Conservation (phyloP, 2,797 vertebrate genomes). For the Tiaroga cobitis region DNA sequence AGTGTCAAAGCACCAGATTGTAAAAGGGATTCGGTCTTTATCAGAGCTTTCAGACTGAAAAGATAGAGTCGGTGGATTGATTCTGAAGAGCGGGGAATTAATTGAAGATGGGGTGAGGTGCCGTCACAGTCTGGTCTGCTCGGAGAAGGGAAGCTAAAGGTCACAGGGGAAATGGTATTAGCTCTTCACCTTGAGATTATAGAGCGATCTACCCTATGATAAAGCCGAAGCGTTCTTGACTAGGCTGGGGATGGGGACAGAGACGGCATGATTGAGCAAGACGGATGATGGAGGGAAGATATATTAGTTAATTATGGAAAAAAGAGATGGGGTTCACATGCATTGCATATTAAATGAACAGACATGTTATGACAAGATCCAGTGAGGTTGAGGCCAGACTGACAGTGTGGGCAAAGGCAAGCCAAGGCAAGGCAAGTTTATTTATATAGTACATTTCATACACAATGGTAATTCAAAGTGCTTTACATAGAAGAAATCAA, state of each 20-base stretch:
- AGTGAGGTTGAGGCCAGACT: background rate
- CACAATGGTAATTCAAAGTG: too few relatives aligned
- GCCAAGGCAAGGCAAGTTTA: too few relatives aligned
- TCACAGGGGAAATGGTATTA: slow-evolving; percentile 54
- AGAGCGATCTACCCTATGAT: slow-evolving; percentile 47
- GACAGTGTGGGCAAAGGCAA: background rate
- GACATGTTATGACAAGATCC: slow-evolving; percentile 25
- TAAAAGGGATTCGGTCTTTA: slow-evolving; percentile 50
- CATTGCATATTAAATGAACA: slow-evolving; percentile 16
- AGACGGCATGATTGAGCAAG: background rate
- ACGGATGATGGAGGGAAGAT: slow-evolving; percentile 10
- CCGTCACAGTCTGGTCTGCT: slow-evolving; percentile 36
- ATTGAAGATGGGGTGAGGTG: slow-evolving; percentile 44
- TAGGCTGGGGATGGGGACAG: background rate
- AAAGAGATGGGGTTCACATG: background rate
- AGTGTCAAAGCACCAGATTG: slow-evolving; percentile 49
- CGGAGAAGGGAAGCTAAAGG: slow-evolving; percentile 38
- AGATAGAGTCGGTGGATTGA: slow-evolving; percentile 51
- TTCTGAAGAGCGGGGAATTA: slow-evolving; percentile 56
- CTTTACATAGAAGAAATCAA: too few relatives aligned
- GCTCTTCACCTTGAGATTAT: slow-evolving; percentile 53
- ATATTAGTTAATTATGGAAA: slow-evolving; percentile 11
- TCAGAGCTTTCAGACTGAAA: slow-evolving; percentile 40
- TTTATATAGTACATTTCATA: too few relatives aligned
- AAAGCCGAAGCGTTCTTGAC: slow-evolving; percentile 26